phyloP scores from a whole-genome alignment of 1,140 invertebrate species.

The Bombus balteatus region DNA sequence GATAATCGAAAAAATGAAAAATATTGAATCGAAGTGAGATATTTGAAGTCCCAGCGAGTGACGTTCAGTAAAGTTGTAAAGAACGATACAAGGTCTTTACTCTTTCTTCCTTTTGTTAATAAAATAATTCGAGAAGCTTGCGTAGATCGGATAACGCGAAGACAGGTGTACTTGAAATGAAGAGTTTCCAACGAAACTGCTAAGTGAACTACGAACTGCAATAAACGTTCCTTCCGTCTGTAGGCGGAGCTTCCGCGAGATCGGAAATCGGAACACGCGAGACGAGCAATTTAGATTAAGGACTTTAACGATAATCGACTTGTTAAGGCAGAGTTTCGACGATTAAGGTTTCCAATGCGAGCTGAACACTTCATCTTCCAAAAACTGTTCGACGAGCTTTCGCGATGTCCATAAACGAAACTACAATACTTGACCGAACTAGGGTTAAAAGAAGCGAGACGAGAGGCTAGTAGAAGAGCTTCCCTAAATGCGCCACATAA shows the following conservation, averaged over 20 bases:
- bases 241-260: not conserved
- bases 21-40: not conserved
- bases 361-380: not conserved
- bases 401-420: not conserved
- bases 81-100: no score
- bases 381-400: not conserved
- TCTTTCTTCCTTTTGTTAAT: no score
- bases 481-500: not conserved
- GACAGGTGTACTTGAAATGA: no score
- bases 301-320: not conserved
- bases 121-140: no score
- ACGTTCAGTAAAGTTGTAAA: no score
- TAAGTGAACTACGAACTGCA: not conserved
- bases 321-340: not conserved
- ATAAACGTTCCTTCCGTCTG: not conserved
- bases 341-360: not conserved
- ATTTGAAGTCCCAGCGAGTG: not conserved
- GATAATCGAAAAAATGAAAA: no score
- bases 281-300: constrained; percentile 15
- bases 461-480: not conserved
- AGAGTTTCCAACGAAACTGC: not conserved
- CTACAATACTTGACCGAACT: not conserved
- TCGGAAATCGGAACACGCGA: not conserved
- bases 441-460: not conserved
- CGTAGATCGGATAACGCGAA: no score